These are phyloP conservation scores for Drosophila affinis DNA, from an alignment of 2,888 invertebrate genomes.

Conservation along the genomic window DNA sequence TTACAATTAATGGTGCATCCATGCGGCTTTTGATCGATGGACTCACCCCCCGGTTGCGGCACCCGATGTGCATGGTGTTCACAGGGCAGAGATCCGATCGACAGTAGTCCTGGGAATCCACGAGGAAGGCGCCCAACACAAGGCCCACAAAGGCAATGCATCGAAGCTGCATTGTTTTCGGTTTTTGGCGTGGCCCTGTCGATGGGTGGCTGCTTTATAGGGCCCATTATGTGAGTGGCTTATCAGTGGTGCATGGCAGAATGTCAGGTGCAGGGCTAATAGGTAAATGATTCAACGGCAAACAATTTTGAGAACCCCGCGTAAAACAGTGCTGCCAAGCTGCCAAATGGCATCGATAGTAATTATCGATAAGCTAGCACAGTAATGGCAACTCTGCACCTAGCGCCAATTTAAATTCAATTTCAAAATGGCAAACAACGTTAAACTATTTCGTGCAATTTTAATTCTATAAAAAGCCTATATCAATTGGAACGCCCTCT, in stretches of 20 bases:
- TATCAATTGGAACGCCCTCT: neutral
- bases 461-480: too few relatives aligned
- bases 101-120: conserved; percentile 2
- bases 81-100: neutral
- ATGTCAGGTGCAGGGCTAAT: neutral
- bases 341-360: neutral
- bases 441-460: neutral
- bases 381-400: too few relatives aligned
- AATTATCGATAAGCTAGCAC: neutral
- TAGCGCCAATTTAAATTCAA: neutral
- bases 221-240: neutral
- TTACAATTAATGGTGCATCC: neutral
- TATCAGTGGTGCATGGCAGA: neutral
- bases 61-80: conserved; percentile 21
- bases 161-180: neutral
- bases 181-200: neutral
- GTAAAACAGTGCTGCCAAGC: neutral
- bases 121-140: neutral
- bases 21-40: neutral
- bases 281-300: neutral
- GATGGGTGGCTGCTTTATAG: neutral
- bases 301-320: neutral
- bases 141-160: neutral
- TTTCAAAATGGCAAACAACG: neutral
- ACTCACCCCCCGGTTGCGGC: conserved; percentile 18